phyloP scores from a whole-genome alignment of 23 tunicate genomes.

The Styela clava region DNA sequence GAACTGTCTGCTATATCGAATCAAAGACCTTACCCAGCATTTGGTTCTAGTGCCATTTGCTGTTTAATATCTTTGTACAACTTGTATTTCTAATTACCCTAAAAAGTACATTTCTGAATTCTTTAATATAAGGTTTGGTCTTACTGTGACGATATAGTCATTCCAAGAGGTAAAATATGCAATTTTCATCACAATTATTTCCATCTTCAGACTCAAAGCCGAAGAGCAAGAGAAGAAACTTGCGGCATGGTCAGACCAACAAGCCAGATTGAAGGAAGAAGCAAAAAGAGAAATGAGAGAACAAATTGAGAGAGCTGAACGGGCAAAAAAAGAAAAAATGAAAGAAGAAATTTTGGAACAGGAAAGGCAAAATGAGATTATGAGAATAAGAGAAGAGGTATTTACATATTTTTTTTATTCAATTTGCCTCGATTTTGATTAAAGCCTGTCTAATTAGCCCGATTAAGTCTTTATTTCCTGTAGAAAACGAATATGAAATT shows the following conservation, averaged over 20 bases:
- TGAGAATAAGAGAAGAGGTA: conserved; percentile 88
- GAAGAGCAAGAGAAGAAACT: conserved; percentile 58
- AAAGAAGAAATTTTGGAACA: conserved; percentile 76
- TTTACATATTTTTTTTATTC: not conserved
- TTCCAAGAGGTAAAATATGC: too few relatives aligned
- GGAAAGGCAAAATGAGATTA: conserved; percentile 73
- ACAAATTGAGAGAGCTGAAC: conserved; percentile 83
- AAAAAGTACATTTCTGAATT: too few relatives aligned
- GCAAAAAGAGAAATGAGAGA: conserved; percentile 77
- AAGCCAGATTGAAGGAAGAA: conserved; percentile 66
- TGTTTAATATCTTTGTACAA: not conserved
- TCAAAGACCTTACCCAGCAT: not conserved
- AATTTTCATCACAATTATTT: too few relatives aligned
- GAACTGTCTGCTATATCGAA: not conserved
- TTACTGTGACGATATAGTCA: too few relatives aligned
- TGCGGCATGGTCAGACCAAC: conserved; percentile 71
- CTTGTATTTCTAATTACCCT: too few relatives aligned
- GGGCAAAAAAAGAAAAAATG: conserved; percentile 80
- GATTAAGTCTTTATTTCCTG: too few relatives aligned
- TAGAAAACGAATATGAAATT: too few relatives aligned
- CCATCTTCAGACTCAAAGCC: not conserved
- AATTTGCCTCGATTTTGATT: too few relatives aligned
- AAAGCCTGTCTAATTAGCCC: too few relatives aligned
- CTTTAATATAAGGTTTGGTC: too few relatives aligned
- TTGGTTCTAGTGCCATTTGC: not conserved